Evolutionary conservation across 2,113 vertebrate species (phyloP).

Genomic region (Xiphorhynchus elegans): DNA sequence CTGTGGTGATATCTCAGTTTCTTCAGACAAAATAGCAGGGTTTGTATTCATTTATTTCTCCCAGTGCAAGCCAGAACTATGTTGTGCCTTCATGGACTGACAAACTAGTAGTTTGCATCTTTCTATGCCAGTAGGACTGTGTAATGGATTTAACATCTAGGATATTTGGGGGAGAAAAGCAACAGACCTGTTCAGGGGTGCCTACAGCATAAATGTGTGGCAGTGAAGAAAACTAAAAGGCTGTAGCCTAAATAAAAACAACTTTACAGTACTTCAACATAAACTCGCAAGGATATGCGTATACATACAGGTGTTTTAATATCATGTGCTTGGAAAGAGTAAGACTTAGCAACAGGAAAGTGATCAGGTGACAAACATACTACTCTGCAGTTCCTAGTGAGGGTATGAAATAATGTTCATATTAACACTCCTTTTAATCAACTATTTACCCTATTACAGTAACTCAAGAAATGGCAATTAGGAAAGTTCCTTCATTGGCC

Average conservation of each 20-base stretch:
- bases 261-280: background rate
- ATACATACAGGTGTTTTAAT: background rate
- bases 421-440: background rate
- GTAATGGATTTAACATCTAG: background rate
- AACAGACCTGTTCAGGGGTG: background rate
- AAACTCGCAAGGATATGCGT: background rate
- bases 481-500: background rate
- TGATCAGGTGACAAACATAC: background rate
- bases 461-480: background rate
- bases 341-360: background rate
- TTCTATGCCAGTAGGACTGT: background rate
- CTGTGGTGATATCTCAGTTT: background rate
- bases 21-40: background rate
- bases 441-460: background rate
- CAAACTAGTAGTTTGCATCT: background rate
- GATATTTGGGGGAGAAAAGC: fast-evolving
- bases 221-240: background rate
- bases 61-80: fast-evolving
- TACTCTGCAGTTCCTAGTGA: background rate
- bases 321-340: background rate
- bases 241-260: background rate
- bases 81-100: background rate
- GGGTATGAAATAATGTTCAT: background rate
- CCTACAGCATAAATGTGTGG: background rate
- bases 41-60: background rate